Base-by-base conservation (phyloP, 2,113 vertebrate species). In the Callipepla californica region DNA sequence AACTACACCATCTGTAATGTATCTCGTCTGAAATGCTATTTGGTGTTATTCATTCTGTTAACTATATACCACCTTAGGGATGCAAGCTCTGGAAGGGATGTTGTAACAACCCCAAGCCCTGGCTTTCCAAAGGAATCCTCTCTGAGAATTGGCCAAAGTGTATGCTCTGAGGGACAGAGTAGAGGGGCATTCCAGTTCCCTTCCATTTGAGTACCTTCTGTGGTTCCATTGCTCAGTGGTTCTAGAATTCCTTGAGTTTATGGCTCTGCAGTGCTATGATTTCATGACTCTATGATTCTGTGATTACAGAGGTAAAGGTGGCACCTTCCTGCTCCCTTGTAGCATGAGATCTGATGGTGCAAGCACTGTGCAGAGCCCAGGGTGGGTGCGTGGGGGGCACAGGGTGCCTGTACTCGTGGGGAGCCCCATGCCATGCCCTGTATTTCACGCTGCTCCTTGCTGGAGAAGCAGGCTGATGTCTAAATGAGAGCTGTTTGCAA, bases 111-210 rank as follows among this genome's bases (percentile, higher is more conserved):
- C 21, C 22, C 48, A 6, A 6, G 23, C 32, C 22, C 20, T 7
- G 62, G 40, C 3, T 45, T 45, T 34, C 28, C 26, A 26, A 47
- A 53, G 4, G 25, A 76, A 14, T 0, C 22, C 30, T n/a, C 16
- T 5, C 66, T 1, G 20, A 20, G 66, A 11, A 2, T 32, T 36
- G 30, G 23, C 26, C 16, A 2, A 3, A 6, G 3, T 2, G 1
- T 3, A 0, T 4, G 1, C 22, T 20, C 21, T 14, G 6, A 19
- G 44, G 63, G 22, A 44, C 34, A 16, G 11, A 4, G 9, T 2
- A 21, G 36, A 23, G 28, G 83, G 16, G 10, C 13, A 28, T 32
- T 10, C 4, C 30, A 6, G 53, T 30, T 55, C 53, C 30, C 53
- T 55, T 32, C 53, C 53, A 32, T 19, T 32, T 17, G 4, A 57